Percentiles rank a stretch among this genome's conserved stretches.
Evolutionary conservation across 2,888 invertebrate genomes (phyloP).

Genomic region (Deilephila porcellus): DNA sequence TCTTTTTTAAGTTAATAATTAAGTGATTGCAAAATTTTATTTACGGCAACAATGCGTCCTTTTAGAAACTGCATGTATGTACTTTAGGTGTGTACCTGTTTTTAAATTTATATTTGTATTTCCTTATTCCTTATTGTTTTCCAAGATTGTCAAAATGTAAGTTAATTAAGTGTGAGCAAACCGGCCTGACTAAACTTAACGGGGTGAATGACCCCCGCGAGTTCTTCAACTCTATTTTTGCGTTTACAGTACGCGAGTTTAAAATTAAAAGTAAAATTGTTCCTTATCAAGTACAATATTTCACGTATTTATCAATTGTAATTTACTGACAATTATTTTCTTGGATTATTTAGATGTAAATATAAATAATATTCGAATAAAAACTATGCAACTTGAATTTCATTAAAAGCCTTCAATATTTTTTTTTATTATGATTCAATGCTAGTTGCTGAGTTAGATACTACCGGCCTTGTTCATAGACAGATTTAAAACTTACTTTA

Average conservation of each 20-base stretch:
- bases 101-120: neutral
- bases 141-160: neutral
- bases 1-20: neutral
- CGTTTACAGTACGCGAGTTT: no score
- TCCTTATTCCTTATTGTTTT: slow-evolving; percentile 7
- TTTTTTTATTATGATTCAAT: no score
- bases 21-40: neutral
- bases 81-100: neutral
- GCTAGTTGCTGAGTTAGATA: no score
- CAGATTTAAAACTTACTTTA: no score
- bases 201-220: neutral
- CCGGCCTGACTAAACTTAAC: neutral
- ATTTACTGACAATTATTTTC: neutral
- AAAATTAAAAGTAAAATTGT: neutral
- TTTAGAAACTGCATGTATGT: neutral
- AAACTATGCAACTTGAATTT: no score
- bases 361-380: no score
- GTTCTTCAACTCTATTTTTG: slow-evolving; percentile 7
- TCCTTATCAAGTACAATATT: neutral
- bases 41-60: neutral
- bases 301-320: no score
- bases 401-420: no score
- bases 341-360: no score
- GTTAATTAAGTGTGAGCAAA: neutral
- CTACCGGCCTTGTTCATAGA: no score